Evolutionary conservation across 2,797 vertebrate genomes (phyloP).

Genomic region (Enteromius anoplus): DNA sequence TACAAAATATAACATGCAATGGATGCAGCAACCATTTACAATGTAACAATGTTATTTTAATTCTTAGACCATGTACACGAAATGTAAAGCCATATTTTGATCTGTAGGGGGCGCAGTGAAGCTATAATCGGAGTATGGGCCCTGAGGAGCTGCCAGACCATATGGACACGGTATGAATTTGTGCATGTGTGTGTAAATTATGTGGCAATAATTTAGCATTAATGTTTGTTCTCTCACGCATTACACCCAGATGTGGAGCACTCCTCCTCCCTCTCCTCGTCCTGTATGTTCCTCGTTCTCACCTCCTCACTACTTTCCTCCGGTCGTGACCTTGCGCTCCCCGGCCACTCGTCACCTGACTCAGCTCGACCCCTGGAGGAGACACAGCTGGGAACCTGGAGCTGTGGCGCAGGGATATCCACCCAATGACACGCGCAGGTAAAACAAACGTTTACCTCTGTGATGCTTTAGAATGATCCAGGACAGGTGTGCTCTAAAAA

Average conservation of each 20-base stretch:
- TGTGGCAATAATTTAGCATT: not conserved
- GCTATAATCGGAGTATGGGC: constrained; percentile 52
- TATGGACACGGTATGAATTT: constrained; percentile 57
- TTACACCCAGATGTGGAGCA: constrained; percentile 55
- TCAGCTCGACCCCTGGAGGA: constrained; percentile 72
- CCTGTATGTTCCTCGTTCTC: constrained; percentile 18
- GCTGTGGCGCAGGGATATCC: constrained; percentile 62
- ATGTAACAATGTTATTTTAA: not conserved
- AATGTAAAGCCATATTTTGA: constrained; percentile 1
- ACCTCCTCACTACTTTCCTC: constrained; percentile 37
- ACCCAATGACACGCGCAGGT: constrained; percentile 68
- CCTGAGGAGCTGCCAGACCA: constrained; percentile 50
- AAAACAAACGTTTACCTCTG: constrained; percentile 21
- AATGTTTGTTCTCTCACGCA: not conserved
- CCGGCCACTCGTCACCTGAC: constrained; percentile 52
- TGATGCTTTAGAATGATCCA: not conserved
- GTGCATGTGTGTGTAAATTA: not conserved
- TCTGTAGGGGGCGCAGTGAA: constrained; percentile 46
- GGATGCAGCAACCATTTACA: not conserved
- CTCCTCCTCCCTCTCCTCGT: constrained; percentile 40
- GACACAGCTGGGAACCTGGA: constrained; percentile 84
- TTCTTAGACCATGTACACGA: not conserved
- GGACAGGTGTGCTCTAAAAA: not conserved
- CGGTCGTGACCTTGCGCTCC: constrained; percentile 55
- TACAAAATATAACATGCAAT: not conserved